Evolutionary conservation across 2,113 vertebrate genomes (phyloP).

Genomic region (Scomber colias): DNA sequence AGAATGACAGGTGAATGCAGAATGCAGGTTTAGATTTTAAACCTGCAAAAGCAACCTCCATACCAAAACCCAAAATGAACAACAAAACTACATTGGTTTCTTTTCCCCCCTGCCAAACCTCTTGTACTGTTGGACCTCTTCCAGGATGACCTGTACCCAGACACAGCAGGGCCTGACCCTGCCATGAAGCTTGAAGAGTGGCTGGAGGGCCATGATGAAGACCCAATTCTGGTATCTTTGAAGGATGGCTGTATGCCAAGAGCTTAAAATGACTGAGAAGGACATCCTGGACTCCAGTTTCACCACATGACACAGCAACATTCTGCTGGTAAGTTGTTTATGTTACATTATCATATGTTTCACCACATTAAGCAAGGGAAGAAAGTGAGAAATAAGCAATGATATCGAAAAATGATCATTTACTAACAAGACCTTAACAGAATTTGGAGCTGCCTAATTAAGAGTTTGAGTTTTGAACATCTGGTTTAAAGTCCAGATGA

Average conservation of each 20-base stretch:
- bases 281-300: slow-evolving; percentile 90
- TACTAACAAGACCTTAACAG: too few relatives aligned
- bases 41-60: not conserved
- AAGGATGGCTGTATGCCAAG: slow-evolving; percentile 92
- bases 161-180: slow-evolving; percentile 93
- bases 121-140: slow-evolving; percentile 93
- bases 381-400: too few relatives aligned
- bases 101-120: not conserved
- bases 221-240: slow-evolving; percentile 94
- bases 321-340: slow-evolving; percentile 86
- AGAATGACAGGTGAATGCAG: too few relatives aligned
- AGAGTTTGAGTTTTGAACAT: too few relatives aligned
- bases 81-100: not conserved
- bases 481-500: too few relatives aligned
- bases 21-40: not conserved
- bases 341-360: too few relatives aligned
- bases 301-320: slow-evolving; percentile 85
- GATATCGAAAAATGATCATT: too few relatives aligned
- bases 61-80: not conserved
- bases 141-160: slow-evolving; percentile 96
- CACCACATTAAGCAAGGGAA: too few relatives aligned
- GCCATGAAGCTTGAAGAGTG: slow-evolving; percentile 94
- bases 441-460: too few relatives aligned
- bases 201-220: slow-evolving; percentile 91
- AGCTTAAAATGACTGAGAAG: slow-evolving; percentile 93